phyloP scores from a whole-genome alignment of 2,888 invertebrate genomes.

The Tinea trinotella region DNA sequence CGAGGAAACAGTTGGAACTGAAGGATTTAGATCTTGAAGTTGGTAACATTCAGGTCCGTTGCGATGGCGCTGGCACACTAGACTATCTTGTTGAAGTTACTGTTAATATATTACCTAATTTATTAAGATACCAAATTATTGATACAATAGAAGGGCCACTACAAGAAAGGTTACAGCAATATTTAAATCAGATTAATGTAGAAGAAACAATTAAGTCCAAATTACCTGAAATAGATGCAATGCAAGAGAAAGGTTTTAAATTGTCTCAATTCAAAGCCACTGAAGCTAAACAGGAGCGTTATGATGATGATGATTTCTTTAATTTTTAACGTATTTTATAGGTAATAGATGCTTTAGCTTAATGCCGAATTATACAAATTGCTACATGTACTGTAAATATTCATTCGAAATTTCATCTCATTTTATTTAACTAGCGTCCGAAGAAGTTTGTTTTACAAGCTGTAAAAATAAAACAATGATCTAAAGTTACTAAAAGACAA shows the following conservation, averaged over 20 bases:
- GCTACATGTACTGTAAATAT: too few species aligned
- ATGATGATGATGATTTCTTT: slow-evolving; percentile 62
- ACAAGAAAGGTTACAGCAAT: slow-evolving; percentile 80
- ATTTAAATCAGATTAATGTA: slow-evolving; percentile 81
- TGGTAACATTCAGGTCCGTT: slow-evolving; percentile 87
- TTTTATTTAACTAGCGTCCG: too few species aligned
- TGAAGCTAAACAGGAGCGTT: slow-evolving; percentile 29
- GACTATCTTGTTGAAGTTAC: slow-evolving; percentile 87
- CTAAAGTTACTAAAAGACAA: too few species aligned
- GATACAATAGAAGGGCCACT: slow-evolving; percentile 86
- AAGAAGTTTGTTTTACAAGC: too few species aligned
- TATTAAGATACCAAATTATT: slow-evolving; percentile 89
- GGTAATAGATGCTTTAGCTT: too few species aligned
- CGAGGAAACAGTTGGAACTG: slow-evolving; percentile 78
- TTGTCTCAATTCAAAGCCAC: slow-evolving; percentile 43
- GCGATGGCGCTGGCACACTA: slow-evolving; percentile 88
- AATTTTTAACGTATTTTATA: too few species aligned
- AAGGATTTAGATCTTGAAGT: slow-evolving; percentile 84
- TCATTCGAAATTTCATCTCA: too few species aligned
- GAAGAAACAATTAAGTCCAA: slow-evolving; percentile 81
- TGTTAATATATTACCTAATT: slow-evolving; percentile 87
- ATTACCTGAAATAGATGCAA: slow-evolving; percentile 76
- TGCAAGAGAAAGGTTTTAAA: slow-evolving; percentile 61
- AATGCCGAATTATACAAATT: too few species aligned
- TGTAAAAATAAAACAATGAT: too few species aligned